Evolutionary conservation across 2,797 vertebrate genomes (phyloP).

Genomic region (Anguilla marmorata): DNA sequence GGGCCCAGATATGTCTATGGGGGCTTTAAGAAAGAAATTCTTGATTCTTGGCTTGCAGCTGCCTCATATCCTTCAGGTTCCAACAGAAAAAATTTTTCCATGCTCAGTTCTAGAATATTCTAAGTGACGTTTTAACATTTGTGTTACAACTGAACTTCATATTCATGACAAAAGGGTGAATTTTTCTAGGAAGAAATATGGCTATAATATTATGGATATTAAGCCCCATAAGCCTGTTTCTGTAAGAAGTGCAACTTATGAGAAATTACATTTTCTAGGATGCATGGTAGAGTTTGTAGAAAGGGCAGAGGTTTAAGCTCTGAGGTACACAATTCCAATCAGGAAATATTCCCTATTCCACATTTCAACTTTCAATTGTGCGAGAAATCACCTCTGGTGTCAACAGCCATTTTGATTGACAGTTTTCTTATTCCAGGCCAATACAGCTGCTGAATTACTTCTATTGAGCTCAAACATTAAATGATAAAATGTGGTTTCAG

Average conservation of each 20-base stretch:
- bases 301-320: neutral
- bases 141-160: constrained; percentile 2
- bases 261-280: neutral
- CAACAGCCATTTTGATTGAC: neutral
- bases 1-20: neutral
- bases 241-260: neutral
- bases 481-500: neutral
- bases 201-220: neutral
- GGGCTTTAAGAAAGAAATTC: neutral
- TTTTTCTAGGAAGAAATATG: neutral
- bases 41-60: neutral
- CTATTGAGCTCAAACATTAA: neutral
- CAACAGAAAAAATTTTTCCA: neutral
- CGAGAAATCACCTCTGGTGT: neutral
- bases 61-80: neutral
- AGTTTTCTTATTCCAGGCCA: neutral
- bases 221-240: neutral
- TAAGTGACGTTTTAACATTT: neutral
- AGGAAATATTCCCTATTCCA: neutral
- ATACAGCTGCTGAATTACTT: neutral
- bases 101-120: neutral
- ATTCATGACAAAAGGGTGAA: neutral
- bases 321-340: neutral
- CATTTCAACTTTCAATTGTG: neutral
- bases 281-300: neutral